Evolutionary conservation across 2,888 invertebrate species (phyloP).

Genomic region (Chaetogeoica ovagalla): DNA sequence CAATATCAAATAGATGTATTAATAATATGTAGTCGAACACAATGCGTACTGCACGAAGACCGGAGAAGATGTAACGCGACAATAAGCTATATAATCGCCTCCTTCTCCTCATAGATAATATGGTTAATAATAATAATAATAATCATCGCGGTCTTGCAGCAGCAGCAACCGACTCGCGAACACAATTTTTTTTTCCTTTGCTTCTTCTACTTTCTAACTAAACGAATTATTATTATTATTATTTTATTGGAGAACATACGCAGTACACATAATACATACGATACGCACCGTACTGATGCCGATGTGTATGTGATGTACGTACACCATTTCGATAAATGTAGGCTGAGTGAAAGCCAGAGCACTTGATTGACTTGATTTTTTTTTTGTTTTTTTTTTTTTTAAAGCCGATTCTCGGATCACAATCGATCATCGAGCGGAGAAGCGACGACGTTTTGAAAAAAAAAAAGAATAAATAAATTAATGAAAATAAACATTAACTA

Average conservation of each 20-base stretch:
- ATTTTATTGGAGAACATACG: conserved; percentile 14
- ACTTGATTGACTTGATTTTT: background rate
- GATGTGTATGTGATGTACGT: background rate
- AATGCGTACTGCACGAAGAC: background rate
- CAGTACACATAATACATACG: no score
- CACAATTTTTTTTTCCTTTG: conserved; percentile 11
- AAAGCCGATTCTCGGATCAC: conserved; percentile 1
- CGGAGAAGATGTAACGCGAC: conserved; percentile 3
- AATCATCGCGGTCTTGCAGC: background rate
- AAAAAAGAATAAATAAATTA: background rate
- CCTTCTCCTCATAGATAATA: background rate
- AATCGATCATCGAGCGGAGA: conserved; percentile 21
- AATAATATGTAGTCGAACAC: background rate
- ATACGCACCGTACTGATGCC: no score
- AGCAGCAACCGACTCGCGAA: conserved; percentile 13
- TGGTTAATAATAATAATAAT: no score
- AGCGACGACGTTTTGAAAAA: background rate
- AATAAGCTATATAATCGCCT: conserved; percentile 18
- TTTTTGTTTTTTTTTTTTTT: background rate
- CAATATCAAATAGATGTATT: background rate
- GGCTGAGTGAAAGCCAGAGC: conserved; percentile 43
- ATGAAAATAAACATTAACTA: conserved; percentile 7
- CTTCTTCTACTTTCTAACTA: conserved; percentile 44
- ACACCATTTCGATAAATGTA: conserved; percentile 29
- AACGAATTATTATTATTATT: background rate